Evolutionary conservation across 1,140 invertebrate species (phyloP).

Genomic region (Tetramorium parvispinum): DNA sequence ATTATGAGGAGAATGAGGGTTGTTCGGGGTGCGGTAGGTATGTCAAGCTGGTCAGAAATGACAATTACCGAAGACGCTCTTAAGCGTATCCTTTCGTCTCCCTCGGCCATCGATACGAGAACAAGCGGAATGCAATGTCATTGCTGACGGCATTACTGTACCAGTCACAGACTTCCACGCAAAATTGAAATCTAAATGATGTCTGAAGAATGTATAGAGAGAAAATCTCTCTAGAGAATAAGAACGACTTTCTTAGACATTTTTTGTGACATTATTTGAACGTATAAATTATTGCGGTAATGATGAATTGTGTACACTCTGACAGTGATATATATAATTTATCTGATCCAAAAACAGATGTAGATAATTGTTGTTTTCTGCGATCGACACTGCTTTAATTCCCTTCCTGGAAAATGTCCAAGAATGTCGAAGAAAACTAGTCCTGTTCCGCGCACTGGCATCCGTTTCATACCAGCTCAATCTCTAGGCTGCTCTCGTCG

Average conservation of each 20-base stretch:
- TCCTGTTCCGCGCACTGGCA: constrained; percentile 47
- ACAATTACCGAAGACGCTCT: constrained; percentile 82
- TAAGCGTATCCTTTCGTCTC: constrained; percentile 76
- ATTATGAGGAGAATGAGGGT: constrained; percentile 74
- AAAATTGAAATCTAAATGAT: background rate
- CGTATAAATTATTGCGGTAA: background rate
- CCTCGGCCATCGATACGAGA: background rate
- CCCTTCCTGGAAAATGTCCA: constrained; percentile 17
- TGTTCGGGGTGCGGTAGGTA: constrained; percentile 70
- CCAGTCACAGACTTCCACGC: constrained; percentile 4
- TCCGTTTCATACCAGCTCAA: constrained; percentile 72
- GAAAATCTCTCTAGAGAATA: background rate
- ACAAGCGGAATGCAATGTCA: constrained; percentile 80
- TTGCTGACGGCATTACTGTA: constrained; percentile 62
- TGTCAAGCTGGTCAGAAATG: constrained; percentile 83
- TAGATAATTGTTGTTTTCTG: background rate
- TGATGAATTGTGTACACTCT: background rate
- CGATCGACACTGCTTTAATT: constrained; percentile 9
- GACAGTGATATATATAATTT: background rate
- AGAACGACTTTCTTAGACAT: background rate
- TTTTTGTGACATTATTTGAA: background rate
- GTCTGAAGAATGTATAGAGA: background rate
- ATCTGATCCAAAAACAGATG: background rate
- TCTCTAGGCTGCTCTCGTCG: constrained; percentile 73
- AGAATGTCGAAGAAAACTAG: constrained; percentile 59